Evolutionary conservation across 1,140 invertebrate species (phyloP), one percentile per base, ranked within the genome.

Genomic region (Cydia splendana): DNA sequence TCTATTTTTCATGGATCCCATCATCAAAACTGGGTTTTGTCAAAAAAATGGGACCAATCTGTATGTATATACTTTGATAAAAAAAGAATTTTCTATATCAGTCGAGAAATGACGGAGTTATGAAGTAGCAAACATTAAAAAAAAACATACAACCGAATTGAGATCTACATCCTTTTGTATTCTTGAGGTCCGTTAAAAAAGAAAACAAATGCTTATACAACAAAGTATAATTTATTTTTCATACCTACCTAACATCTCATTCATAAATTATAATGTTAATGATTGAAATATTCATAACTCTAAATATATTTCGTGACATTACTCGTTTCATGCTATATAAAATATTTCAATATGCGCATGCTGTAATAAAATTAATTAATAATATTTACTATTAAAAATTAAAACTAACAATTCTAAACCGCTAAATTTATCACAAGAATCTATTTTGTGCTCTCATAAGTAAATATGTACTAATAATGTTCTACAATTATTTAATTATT

Each of bases 301-400:
- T 71, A 71, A 42, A 71, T 71, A 18, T 38, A 42, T 62, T 62
- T 62, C 30, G 67, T 71, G 34, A 45, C 18, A 24, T 62, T 7
- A 71, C 34, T 71, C 67, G n/a, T 71, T 67, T 71, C 67, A 71
- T 71, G 67, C 67, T 71, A 71, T 38, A 71, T 38, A 67, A 34
- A 67, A 34, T 71, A 71, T 71, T 71, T 42, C 30, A 71, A 71
- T 71, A 71, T 38, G 30, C 67, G 67, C 67, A 71, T 71, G 67
- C 67, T 71, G 67, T 42, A 45, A 71, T 71, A 71, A 71, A 57
- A 62, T 24, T 62, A 62, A 62, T 62, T 62, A 62, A 62, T 62
- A 24, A 24, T 62, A 24, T 62, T 24, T 62, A 69, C 15, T 69
- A 69, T 69, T 42, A 18, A 38, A 71, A 38, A 71, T 71, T 71